Evolutionary conservation across 2,797 vertebrate species (phyloP).

Genomic region (Capromys pilorides): DNA sequence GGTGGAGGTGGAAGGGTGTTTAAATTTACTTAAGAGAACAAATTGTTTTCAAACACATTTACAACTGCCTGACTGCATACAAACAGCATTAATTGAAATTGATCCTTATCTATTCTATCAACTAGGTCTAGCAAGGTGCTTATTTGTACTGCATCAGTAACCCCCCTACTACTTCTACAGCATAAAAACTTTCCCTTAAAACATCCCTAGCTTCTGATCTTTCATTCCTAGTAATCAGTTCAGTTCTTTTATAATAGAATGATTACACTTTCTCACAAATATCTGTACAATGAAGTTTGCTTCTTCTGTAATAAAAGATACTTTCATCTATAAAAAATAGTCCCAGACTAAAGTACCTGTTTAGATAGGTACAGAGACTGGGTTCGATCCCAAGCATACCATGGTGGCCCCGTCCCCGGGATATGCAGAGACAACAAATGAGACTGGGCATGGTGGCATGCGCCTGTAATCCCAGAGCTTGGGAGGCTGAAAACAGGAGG

Average conservation of each 20-base stretch:
- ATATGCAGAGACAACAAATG: no score
- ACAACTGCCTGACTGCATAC: slow-evolving; percentile 50
- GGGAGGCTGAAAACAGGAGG: no score
- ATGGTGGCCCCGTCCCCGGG: no score
- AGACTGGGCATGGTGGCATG: no score
- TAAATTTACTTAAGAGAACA: slow-evolving; percentile 69
- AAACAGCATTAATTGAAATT: slow-evolving; percentile 63
- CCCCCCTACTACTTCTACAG: not conserved
- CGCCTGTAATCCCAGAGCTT: no score
- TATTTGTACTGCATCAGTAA: not conserved
- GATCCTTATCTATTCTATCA: slow-evolving; percentile 56
- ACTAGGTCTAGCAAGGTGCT: slow-evolving; percentile 10
- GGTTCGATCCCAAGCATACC: no score
- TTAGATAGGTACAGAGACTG: no score
- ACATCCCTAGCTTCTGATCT: not conserved
- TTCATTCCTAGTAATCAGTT: slow-evolving; percentile 9
- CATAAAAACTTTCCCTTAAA: slow-evolving; percentile 39
- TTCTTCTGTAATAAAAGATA: not conserved
- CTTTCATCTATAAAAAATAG: not conserved
- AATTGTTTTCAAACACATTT: slow-evolving; percentile 71
- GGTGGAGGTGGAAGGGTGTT: not conserved
- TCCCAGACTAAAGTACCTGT: no score
- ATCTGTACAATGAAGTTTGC: not conserved
- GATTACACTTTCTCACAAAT: not conserved
- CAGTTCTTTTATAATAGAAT: slow-evolving; percentile 17